A percentile compares a stretch with the other conserved stretches of the same genome.
Conservation (phyloP, 2,113 vertebrate genomes). For the Lynx canadensis region DNA sequence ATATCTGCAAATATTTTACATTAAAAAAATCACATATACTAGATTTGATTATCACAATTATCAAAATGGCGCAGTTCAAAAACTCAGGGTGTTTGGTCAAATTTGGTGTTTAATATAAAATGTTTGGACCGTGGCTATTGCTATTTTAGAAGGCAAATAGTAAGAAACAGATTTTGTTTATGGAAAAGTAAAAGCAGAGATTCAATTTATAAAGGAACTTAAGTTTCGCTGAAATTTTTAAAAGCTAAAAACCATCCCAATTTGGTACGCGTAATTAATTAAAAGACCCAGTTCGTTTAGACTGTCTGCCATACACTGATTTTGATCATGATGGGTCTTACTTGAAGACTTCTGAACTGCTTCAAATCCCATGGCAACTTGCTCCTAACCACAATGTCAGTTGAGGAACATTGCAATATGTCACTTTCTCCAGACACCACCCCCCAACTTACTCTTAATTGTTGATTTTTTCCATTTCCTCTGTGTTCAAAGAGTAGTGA, state of each 20-base stretch:
- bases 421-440: background rate
- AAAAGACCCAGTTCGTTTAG: background rate
- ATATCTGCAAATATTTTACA: background rate
- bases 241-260: background rate
- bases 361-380: background rate
- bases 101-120: conserved; percentile 12
- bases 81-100: background rate
- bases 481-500: background rate
- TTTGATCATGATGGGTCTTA: background rate
- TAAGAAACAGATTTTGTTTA: conserved; percentile 30
- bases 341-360: background rate
- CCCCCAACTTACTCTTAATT: background rate
- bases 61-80: background rate
- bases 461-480: background rate
- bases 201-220: conserved; percentile 1
- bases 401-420: fast-evolving
- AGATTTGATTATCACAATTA: background rate
- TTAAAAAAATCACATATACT: background rate
- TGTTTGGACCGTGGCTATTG: background rate
- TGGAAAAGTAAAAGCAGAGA: conserved; percentile 50
- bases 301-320: background rate
- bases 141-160: background rate
- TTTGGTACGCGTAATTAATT: background rate
- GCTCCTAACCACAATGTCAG: background rate
- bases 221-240: background rate